phyloP scores from a whole-genome alignment of 2,888 invertebrate species.

The Microctonus brassicae region DNA sequence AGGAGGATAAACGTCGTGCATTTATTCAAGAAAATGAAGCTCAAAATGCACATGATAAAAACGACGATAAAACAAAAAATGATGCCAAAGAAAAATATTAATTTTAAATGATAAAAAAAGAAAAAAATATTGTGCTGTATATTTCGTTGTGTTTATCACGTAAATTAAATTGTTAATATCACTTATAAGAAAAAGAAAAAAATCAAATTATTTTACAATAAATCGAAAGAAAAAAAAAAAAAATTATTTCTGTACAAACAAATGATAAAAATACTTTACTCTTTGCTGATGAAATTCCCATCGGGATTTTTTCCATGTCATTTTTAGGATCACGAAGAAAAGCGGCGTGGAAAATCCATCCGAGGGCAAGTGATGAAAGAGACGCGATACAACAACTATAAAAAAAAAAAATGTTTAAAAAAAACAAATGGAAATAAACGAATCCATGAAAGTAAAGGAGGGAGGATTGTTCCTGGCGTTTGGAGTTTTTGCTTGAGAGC shows the following conservation, averaged over 20 bases:
- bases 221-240: background rate
- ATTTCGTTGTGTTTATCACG: background rate
- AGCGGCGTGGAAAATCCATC: slow-evolving; percentile 13
- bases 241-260: slow-evolving; percentile 1
- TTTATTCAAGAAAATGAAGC: slow-evolving; percentile 53
- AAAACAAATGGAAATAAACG: slow-evolving; percentile 35
- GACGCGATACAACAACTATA: slow-evolving; percentile 5
- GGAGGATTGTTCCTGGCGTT: slow-evolving; percentile 42
- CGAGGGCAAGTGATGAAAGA: background rate
- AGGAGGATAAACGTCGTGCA: slow-evolving; percentile 61
- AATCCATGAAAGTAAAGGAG: slow-evolving; percentile 28
- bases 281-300: background rate
- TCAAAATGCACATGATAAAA: slow-evolving; percentile 40
- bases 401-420: slow-evolving; percentile 26
- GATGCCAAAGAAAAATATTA: slow-evolving; percentile 31
- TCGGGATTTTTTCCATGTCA: background rate
- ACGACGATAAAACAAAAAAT: slow-evolving; percentile 40
- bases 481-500: slow-evolving; percentile 63
- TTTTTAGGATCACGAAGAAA: slow-evolving; percentile 19
- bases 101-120: slow-evolving; percentile 21
- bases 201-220: background rate
- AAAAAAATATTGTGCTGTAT: background rate
- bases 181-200: background rate
- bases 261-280: background rate
- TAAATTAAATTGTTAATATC: background rate